phyloP scores from a whole-genome alignment of 2,888 invertebrate genomes.

The Paralinhomoeus sp. region DNA sequence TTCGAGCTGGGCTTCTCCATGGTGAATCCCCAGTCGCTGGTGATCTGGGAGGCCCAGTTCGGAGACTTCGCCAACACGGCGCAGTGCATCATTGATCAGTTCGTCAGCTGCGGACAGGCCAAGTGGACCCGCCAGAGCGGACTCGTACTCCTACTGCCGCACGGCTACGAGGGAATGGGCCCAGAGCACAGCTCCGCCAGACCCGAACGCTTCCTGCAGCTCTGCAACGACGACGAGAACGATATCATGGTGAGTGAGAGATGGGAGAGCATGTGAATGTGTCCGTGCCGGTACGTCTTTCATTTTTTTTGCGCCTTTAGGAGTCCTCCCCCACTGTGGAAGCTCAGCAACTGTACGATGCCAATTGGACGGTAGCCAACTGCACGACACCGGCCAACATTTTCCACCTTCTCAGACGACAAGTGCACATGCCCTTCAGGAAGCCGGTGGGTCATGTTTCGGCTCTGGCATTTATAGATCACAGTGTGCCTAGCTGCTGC shows the following conservation, averaged over 20 bases:
- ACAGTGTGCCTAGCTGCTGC: too few relatives aligned
- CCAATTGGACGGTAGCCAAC: conserved; percentile 60
- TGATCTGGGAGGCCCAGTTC: conserved; percentile 96
- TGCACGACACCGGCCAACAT: conserved; percentile 85
- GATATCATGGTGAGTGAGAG: too few relatives aligned
- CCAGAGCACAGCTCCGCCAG: conserved; percentile 84
- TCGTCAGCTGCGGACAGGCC: conserved; percentile 51
- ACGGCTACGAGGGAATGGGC: conserved; percentile 98
- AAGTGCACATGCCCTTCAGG: conserved; percentile 46
- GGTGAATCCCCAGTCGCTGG: conserved; percentile 88
- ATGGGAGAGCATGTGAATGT: too few relatives aligned
- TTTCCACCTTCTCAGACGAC: conserved; percentile 84
- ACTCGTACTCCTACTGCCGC: conserved; percentile 80
- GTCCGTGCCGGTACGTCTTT: too few relatives aligned
- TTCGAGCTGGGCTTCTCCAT: conserved; percentile 96
- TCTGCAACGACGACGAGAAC: too few relatives aligned
- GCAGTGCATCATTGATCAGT: conserved; percentile 58
- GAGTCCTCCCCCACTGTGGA: conserved; percentile 23
- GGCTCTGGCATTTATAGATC: too few relatives aligned
- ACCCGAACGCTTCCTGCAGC: conserved; percentile 68
- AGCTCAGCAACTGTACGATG: conserved; percentile 83
- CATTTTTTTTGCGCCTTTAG: too few relatives aligned
- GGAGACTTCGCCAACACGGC: conserved; percentile 93
- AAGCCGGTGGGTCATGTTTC: conserved; percentile 44
- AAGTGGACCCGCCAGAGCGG: conserved; percentile 73